These are phyloP conservation scores for Diaprepes abbreviatus DNA, from an alignment of 2,888 invertebrate genomes.

Conservation along the genomic window DNA sequence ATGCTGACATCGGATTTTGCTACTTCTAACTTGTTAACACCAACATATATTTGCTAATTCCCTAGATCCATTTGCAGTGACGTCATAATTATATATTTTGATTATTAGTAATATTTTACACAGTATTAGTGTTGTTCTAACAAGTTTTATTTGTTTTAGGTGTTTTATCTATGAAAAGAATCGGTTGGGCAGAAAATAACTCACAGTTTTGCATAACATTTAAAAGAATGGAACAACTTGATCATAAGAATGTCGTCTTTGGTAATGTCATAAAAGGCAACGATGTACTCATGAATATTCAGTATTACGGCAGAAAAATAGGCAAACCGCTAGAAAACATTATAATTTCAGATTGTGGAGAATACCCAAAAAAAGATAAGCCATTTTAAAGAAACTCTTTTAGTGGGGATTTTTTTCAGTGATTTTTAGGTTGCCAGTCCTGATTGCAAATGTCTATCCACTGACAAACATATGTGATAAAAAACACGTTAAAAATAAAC, in stretches of 20 bases:
- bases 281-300: conserved; percentile 60
- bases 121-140: no score
- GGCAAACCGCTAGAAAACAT: conserved; percentile 63
- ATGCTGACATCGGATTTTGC: no score
- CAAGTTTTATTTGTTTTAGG: conserved; percentile 54
- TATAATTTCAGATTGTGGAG: conserved; percentile 61
- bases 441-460: conserved; percentile 51
- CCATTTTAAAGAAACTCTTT: background rate
- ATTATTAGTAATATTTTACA: no score
- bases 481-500: conserved; percentile 29
- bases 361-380: conserved; percentile 14
- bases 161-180: conserved; percentile 67
- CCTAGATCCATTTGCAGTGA: no score
- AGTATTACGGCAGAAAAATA: conserved; percentile 62
- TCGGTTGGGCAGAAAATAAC: conserved; percentile 65
- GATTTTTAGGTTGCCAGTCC: conserved; percentile 45
- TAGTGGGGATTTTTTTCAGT: conserved; percentile 1
- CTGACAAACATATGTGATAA: conserved; percentile 40
- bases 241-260: conserved; percentile 69
- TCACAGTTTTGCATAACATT: conserved; percentile 71
- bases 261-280: conserved; percentile 67
- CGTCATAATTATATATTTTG: no score
- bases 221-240: conserved; percentile 64
- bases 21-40: background rate
- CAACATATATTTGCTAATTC: background rate